phyloP scores from a whole-genome alignment of 2,888 invertebrate species.

The Cheilosia grossa region DNA sequence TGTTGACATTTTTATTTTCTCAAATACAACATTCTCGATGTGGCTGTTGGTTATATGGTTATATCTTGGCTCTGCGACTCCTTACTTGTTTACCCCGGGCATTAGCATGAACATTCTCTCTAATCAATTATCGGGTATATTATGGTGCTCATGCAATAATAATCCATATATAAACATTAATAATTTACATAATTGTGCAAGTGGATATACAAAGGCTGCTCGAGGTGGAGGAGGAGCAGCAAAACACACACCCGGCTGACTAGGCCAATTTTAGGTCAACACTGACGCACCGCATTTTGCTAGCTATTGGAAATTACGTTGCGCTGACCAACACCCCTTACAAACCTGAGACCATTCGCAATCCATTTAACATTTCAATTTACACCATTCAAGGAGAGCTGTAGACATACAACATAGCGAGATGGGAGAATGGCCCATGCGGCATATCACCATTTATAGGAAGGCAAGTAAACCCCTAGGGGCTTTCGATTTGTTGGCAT shows the following conservation, averaged over 20 bases:
- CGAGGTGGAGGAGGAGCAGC: too few relatives aligned
- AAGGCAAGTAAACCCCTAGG: constrained; percentile 52
- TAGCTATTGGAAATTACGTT: constrained; percentile 59
- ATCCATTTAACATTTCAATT: constrained; percentile 74
- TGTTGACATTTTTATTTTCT: constrained; percentile 69
- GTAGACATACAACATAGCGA: constrained; percentile 12
- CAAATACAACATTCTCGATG: constrained; percentile 12
- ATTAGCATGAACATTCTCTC: constrained; percentile 58
- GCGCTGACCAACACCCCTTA: constrained; percentile 44
- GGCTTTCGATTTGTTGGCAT: constrained; percentile 64
- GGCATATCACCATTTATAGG: constrained; percentile 49
- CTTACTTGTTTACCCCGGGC: constrained; percentile 37
- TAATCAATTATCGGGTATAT: constrained; percentile 67
- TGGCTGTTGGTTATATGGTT: not conserved
- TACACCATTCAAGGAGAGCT: constrained; percentile 51
- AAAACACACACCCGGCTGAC: not conserved
- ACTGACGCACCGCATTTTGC: constrained; percentile 19
- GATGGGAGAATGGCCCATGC: constrained; percentile 12
- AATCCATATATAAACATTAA: constrained; percentile 66
- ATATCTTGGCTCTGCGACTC: not conserved
- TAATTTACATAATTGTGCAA: constrained; percentile 71
- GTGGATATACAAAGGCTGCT: constrained; percentile 1
- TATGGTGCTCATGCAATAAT: constrained; percentile 62
- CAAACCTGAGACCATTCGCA: constrained; percentile 53
- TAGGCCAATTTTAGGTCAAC: constrained; percentile 54